Base-by-base conservation (phyloP, 2,888 invertebrate genomes). In the Drosophila niveifrons region DNA sequence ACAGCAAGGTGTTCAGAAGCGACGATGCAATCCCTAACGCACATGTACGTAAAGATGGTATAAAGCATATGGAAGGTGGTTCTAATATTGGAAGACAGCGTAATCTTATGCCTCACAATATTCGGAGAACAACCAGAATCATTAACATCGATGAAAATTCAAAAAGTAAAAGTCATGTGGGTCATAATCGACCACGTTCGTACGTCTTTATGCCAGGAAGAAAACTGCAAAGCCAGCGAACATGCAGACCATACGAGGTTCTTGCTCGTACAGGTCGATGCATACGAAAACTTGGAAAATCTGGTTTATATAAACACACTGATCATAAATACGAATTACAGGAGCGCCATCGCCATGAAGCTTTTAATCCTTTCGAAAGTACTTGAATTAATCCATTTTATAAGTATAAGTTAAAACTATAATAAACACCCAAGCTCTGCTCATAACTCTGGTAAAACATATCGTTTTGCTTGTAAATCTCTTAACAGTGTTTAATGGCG, bases 191-290 rank as follows among this genome's bases (percentile, higher is more conserved):
- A 1, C 61, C 44, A 0, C 34, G 72, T 0, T 18, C 15, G 0
- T 68, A 64, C 52, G 46, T 52, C 0, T 51, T 58, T n/a, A 0
- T 85, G 51, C 82, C 78, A 0, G 82, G 88, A 6, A 58, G 82
- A 10, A 34, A 3, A 13, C 44, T 80, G 0, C 0, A 1, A 0
- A 36, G 10, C 1, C 9, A n/a, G 0, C 57, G 64, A 1, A 50
- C n/a, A 6, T 83, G 85, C 29, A 66, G 71, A 4, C 69, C 72
- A 1, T 57, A 77, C n/a, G 88, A 88, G 36, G 61, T 78, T 0
- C 10, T 23, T 0, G 80, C 31, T 1, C 39, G 3, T 2, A 39
- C 55, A 0, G 4, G 3, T 2, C 84, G 82, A 2, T 87, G 88
- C 39, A 59, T 88, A 11, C 80, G 59, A 1, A 85, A 65, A 47